Base-by-base conservation (phyloP, 2,113 vertebrate genomes). In the Climacteris rufus region DNA sequence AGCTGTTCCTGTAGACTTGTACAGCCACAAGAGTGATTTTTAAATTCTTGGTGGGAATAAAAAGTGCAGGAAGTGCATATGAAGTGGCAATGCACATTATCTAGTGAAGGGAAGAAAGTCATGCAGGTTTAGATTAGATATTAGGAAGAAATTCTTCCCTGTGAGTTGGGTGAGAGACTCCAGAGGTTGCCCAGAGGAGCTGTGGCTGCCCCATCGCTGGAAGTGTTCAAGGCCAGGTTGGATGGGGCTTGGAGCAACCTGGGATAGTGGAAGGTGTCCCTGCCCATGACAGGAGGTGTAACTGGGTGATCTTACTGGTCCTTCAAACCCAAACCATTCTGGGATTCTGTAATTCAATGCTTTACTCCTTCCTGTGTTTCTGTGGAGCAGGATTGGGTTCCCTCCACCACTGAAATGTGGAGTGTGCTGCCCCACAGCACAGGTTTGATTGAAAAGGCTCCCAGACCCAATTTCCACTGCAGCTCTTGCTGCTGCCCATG, bases 331-430 rank as follows among this genome's bases (percentile, higher is more conserved):
- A 37, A 69, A 50, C 9, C 35, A 33, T 77, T 63, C 15, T 61
- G 1, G 30, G 15, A 39, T 39, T 31, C 13, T 70, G 3, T 56
- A 42, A 44, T 63, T 37, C 49, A 70, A 0, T 77, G 17, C 7
- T 83, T 86, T 71, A 52, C 69, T 82, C 60, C 28, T 35, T 40
- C 24, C 4, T n/a, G 13, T 69, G 42, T 18, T 64, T 83, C 33
- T 72, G 27, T 68, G 78, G 63, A 13, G 53, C 3, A 4, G n/a
- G 40, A 22, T 54, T 56, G 72, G 8, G 12, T 54, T 76, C 39
- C 42, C 3, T 1, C 8, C 44, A 13, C 17, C 1, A 8, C 52
- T 65, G 14, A 18, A 0, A 28, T n/a, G 22, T 25, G 20, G 30
- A 22, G 57, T 40, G 33, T 79, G 23, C 44, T 21, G 2, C 44